Base-by-base conservation (phyloP, 2,888 invertebrate species). In the Idaea dimidiata region DNA sequence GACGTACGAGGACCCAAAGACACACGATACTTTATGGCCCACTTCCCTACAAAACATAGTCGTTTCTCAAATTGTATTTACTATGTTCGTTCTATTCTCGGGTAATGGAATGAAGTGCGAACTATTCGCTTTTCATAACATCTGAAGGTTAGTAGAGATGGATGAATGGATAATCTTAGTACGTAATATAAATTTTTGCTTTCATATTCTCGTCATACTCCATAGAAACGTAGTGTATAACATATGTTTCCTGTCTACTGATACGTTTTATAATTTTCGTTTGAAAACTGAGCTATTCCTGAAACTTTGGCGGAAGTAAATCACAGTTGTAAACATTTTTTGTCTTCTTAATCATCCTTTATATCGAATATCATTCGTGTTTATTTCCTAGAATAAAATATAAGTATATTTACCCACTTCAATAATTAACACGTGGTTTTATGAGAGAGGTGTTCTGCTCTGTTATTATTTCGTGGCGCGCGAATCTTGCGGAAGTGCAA, bases 401-500 rank as follows among this genome's bases (percentile, higher is more conserved):
- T 54, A 16, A 54, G 54, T 54, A 43, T 7, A 16, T 54, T 7
- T 54, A 54, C 16, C 54, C 7, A 17, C 43, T 24, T 24, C 5
- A 24, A 24, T 24, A 24, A 24, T 24, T 3, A 24, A 3, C 24
- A 24, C 24, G 24, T 24, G 24, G 24, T 5, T 24, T 24, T 24
- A 24, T 24, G 14, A 43, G 14, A 43, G 43, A 3, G 7, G 54
- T 55, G 5, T 1, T 16, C 7, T 55, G 16, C 17, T 55, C 16
- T 55, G 17, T 55, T 55, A 17, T 55, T 16, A 17, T 55, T 17
- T 55, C 16, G 16, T 16, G 54, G 16, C 14, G 18, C 80, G 82
- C 79, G 80, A 86, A 87, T 83, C 83, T 80, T 80, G 80, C 83
- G 85, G 86, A 87, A 86, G 81, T 76, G 64, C 69, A 76, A 68